A percentile compares a stretch with the other conserved stretches of the same genome.
Conservation (phyloP, 2,888 invertebrate genomes). For the Sipunculus nudus region DNA sequence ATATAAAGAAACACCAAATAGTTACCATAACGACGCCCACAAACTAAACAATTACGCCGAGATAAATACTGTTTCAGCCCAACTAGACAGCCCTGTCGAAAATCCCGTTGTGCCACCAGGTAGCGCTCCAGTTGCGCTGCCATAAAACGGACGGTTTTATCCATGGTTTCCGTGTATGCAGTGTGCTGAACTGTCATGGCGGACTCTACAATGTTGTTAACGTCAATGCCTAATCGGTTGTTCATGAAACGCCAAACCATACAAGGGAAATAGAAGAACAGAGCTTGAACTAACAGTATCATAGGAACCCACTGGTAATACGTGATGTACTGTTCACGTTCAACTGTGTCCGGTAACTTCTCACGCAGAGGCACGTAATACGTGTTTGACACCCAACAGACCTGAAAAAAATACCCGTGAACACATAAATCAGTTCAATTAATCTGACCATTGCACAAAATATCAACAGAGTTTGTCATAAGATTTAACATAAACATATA, state of each 20-base stretch:
- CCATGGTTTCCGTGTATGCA: conserved; percentile 53
- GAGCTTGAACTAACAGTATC: conserved; percentile 68
- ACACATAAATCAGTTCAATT: too few relatives aligned
- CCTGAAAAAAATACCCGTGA: too few relatives aligned
- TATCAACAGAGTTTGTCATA: too few relatives aligned
- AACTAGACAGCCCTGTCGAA: conserved; percentile 63
- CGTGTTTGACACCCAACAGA: conserved; percentile 70
- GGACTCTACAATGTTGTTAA: conserved; percentile 38
- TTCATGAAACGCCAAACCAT: conserved; percentile 68
- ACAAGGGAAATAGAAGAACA: conserved; percentile 68
- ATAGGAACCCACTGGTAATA: conserved; percentile 68
- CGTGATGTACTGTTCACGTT: conserved; percentile 64
- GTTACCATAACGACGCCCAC: conserved; percentile 67
- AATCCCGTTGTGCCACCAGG: conserved; percentile 66
- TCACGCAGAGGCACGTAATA: conserved; percentile 68
- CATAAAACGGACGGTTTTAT: conserved; percentile 64
- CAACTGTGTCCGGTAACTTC: conserved; percentile 62
- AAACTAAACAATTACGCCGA: conserved; percentile 63
- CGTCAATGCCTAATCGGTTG: conserved; percentile 60
- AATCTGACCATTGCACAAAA: too few relatives aligned
- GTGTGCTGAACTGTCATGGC: conserved; percentile 29
- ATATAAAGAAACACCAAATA: conserved; percentile 68
- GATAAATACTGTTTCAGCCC: conserved; percentile 63
- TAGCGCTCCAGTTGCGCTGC: conserved; percentile 67
- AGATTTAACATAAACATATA: too few relatives aligned